Percentiles rank a stretch among this genome's conserved stretches.
These are phyloP conservation scores for Limnephilus rhombicus DNA, from an alignment of 2,888 invertebrate genomes.

Conservation along the genomic window DNA sequence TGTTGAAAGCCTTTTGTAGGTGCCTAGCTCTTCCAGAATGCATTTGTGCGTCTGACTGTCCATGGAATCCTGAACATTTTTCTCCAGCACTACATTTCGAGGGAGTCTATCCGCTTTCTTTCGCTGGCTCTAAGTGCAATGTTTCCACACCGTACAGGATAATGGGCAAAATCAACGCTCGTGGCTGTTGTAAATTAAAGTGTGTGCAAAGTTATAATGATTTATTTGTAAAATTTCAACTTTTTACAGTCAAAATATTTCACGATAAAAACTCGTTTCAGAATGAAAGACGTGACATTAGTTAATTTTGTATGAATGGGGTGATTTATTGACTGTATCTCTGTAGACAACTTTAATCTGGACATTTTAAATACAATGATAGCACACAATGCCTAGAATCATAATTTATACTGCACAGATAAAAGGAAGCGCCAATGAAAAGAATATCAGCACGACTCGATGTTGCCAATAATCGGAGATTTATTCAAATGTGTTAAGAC, in stretches of 20 bases:
- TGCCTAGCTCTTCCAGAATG: no score
- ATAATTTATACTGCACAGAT: background rate
- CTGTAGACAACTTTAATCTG: background rate
- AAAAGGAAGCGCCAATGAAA: background rate
- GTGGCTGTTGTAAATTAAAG: no score
- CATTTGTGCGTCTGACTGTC: no score
- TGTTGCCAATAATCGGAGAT: background rate
- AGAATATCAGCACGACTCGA: background rate
- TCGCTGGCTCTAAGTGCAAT: no score
- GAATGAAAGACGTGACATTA: background rate
- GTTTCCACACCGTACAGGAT: no score
- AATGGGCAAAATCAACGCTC: no score
- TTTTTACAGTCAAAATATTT: background rate
- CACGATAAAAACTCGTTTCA: background rate
- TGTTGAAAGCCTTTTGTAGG: no score
- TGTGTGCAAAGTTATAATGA: no score
- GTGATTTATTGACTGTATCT: background rate
- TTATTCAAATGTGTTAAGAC: background rate
- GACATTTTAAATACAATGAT: background rate
- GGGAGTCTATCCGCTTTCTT: no score
- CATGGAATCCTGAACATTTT: no score
- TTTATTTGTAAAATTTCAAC: background rate
- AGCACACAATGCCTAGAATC: background rate
- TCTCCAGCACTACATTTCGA: no score
- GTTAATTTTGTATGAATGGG: background rate